Evolutionary conservation across 2,888 invertebrate species (phyloP).

Genomic region (Nebria salina): DNA sequence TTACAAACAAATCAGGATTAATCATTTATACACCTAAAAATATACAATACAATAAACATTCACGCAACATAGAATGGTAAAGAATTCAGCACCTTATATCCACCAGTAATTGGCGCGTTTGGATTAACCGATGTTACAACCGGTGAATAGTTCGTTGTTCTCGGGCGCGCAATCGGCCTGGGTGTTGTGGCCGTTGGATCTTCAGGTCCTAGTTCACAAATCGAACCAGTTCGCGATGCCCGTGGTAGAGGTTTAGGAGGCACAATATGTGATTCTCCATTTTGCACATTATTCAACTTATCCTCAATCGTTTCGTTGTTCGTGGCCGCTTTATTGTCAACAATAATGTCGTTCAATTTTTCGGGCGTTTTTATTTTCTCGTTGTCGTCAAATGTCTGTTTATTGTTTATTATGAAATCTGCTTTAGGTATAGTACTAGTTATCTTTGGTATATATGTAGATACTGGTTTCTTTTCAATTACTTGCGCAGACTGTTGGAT

Average conservation of each 20-base stretch:
- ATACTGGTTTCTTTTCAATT: conserved; percentile 61
- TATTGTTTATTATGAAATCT: conserved; percentile 51
- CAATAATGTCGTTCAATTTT: conserved; percentile 51
- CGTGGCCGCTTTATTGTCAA: conserved; percentile 55
- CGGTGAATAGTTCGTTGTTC: conserved; percentile 69
- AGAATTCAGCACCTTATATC: conserved; percentile 76
- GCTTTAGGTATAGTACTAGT: conserved; percentile 58
- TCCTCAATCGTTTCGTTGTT: conserved; percentile 49
- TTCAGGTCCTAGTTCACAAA: conserved; percentile 72
- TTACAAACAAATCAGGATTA: too few species aligned
- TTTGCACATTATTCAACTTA: conserved; percentile 51
- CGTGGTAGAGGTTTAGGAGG: conserved; percentile 85
- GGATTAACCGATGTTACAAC: conserved; percentile 71
- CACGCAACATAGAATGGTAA: conserved; percentile 48
- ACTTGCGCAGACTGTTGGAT: conserved; percentile 63
- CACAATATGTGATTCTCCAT: conserved; percentile 61
- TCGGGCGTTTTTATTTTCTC: conserved; percentile 49
- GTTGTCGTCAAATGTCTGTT: conserved; percentile 60
- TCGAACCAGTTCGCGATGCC: conserved; percentile 75
- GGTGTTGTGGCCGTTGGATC: conserved; percentile 65
- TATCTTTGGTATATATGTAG: conserved; percentile 55
- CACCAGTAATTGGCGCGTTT: conserved; percentile 64
- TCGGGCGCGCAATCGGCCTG: conserved; percentile 74
- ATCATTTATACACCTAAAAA: conserved; percentile 3
- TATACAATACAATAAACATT: conserved; percentile 47